Conservation (phyloP, 2,888 invertebrate genomes). For the Hymenopus coronatus region DNA sequence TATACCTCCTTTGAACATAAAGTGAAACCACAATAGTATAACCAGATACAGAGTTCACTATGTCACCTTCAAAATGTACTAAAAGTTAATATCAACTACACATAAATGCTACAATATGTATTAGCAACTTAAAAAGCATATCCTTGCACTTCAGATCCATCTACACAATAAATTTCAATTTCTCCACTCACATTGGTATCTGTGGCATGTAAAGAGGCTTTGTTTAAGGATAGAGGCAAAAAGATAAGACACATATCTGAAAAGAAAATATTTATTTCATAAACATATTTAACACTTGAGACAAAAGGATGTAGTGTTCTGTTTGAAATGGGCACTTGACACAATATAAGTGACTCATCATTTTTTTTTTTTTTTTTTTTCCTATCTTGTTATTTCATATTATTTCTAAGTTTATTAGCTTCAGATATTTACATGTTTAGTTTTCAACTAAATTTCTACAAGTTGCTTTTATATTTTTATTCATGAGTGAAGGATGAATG, state of each 20-base stretch:
- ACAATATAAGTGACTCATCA: neutral
- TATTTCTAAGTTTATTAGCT: neutral
- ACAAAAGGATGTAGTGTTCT: neutral
- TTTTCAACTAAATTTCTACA: neutral
- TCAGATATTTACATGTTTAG: neutral
- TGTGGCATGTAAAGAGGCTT: no score
- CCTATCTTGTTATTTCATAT: neutral
- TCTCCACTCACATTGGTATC: no score
- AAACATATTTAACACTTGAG: constrained; percentile 1
- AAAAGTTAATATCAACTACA: no score
- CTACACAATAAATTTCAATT: no score
- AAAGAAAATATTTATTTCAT: constrained; percentile 19
- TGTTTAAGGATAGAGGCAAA: neutral
- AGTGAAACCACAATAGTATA: no score
- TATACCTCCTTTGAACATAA: no score
- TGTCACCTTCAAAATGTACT: no score
- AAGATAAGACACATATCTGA: neutral
- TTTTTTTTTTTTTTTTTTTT: no score
- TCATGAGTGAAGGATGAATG: neutral
- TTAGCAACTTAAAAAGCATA: no score
- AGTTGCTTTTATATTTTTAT: neutral
- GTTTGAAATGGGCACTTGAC: neutral
- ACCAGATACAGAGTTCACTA: no score
- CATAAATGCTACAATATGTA: no score
- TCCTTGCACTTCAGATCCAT: no score